Evolutionary conservation across 2,888 invertebrate genomes (phyloP).

Genomic region (Drosophila paramelanica): DNA sequence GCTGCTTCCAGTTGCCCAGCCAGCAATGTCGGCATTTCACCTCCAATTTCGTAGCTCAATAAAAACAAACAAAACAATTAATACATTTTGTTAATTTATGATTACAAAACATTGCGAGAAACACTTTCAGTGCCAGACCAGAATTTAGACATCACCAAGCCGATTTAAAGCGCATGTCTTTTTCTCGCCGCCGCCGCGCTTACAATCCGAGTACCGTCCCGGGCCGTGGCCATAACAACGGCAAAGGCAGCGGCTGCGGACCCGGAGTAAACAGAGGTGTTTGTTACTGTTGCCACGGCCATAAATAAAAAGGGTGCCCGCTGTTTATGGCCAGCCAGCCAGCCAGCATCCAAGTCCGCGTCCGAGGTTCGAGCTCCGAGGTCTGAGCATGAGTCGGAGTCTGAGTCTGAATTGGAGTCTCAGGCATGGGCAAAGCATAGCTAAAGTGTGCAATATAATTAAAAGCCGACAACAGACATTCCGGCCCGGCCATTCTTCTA

Average conservation of each 20-base stretch:
- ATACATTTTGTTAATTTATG: constrained; percentile 83
- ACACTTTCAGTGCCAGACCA: constrained; percentile 69
- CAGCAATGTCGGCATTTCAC: constrained; percentile 60
- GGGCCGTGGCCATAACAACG: constrained; percentile 34
- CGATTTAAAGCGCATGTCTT: constrained; percentile 49
- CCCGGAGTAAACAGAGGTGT: constrained; percentile 75
- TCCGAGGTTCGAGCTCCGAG: constrained; percentile 17
- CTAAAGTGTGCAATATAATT: constrained; percentile 84
- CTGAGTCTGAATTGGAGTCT: constrained; percentile 38
- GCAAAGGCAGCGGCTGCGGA: constrained; percentile 14
- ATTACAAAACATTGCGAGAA: constrained; percentile 79
- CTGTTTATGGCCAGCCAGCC: constrained; percentile 74
- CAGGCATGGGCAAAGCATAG: constrained; percentile 62
- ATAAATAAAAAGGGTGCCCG: constrained; percentile 81
- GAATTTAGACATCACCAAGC: constrained; percentile 79
- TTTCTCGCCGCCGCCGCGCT: constrained; percentile 32
- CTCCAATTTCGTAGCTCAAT: constrained; percentile 69
- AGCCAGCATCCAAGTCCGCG: constrained; percentile 50
- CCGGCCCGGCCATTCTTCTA: constrained; percentile 65
- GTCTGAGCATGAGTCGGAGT: constrained; percentile 34
- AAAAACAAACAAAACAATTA: constrained; percentile 82
- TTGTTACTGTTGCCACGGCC: constrained; percentile 73
- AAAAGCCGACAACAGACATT: constrained; percentile 82
- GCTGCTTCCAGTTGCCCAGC: constrained; percentile 2
- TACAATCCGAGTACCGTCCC: constrained; percentile 48